Evolutionary conservation across 2,797 vertebrate genomes (phyloP), one percentile per base, ranked within the genome.

Genomic region (Leontopithecus rosalia): DNA sequence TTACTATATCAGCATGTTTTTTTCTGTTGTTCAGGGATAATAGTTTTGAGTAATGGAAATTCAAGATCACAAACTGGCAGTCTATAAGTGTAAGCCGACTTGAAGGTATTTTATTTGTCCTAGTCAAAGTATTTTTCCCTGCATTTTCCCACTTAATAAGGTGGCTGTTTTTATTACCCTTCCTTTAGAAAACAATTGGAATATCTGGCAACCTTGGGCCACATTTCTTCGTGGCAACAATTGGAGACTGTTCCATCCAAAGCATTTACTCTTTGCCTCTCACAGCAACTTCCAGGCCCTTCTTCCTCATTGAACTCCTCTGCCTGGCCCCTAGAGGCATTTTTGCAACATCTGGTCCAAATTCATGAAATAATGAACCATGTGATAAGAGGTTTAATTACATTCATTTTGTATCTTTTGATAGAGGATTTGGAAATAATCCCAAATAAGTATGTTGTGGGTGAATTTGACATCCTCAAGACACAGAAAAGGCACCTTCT

Each of bases 331-430:
- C 20, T 48, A 43, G 30, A 87, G 14, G 28, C 28, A 77, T 58
- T 89, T 92, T 85, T 88, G 55, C 77, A 94, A 87, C 28, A 77
- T 48, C 22, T 46, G 30, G 30, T 58, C 50, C 77, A 95, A 84
- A 88, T 82, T 79, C 67, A 81, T 61, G 61, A 58, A 77, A 58
- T 33, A 72, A 81, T 55, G 22, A 93, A 3, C 22, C n/a, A 72
- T 30, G 64, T 9, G 50, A 83, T 43, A 57, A 94, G 24, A 80
- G 12, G 64, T 26, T 70, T 89, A 57, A 52, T 73, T 84, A 39
- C 17, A 88, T 73, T 94, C 39, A 50, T 30, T 1, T 41, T 36
- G 36, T 39, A 9, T 57, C 50, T 91, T 91, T 55, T 76, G 61
- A 64, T 28, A 90, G 55, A 94, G 10, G 43, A 87, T 43, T 95